These are phyloP conservation scores for Meteorus colon DNA, from an alignment of 2,888 invertebrate genomes.

Conservation along the genomic window DNA sequence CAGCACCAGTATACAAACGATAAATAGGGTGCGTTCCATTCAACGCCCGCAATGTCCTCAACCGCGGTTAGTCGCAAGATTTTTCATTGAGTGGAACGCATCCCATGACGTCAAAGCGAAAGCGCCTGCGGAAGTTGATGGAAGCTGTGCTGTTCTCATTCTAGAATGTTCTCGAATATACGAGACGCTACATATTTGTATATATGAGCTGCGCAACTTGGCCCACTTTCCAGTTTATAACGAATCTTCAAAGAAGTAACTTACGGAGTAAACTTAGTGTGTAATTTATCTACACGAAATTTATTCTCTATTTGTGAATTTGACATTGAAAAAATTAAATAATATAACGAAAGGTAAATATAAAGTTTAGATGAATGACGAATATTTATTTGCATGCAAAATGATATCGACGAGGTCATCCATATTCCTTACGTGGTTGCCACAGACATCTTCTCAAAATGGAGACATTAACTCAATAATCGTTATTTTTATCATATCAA, in stretches of 20 bases:
- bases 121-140: constrained; percentile 56
- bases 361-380: constrained; percentile 1
- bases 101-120: neutral
- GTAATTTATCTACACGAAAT: constrained; percentile 22
- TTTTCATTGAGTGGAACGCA: neutral
- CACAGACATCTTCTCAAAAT: constrained; percentile 33
- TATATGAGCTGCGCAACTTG: constrained; percentile 75
- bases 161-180: constrained; percentile 82
- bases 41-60: neutral
- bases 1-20: neutral
- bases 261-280: constrained; percentile 26
- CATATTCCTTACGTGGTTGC: neutral
- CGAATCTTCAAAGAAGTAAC: constrained; percentile 55
- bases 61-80: neutral
- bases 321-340: constrained; percentile 20
- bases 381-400: constrained; percentile 19
- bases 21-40: neutral
- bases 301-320: constrained; percentile 15
- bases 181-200: constrained; percentile 78
- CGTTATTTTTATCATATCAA: neutral
- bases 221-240: constrained; percentile 72
- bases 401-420: neutral
- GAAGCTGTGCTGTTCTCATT: constrained; percentile 67
- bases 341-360: constrained; percentile 28
- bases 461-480: constrained; percentile 26